Evolutionary conservation across 1,140 invertebrate species (phyloP), one percentile per base, ranked within the genome.

Genomic region (Temnothorax longispinosus): DNA sequence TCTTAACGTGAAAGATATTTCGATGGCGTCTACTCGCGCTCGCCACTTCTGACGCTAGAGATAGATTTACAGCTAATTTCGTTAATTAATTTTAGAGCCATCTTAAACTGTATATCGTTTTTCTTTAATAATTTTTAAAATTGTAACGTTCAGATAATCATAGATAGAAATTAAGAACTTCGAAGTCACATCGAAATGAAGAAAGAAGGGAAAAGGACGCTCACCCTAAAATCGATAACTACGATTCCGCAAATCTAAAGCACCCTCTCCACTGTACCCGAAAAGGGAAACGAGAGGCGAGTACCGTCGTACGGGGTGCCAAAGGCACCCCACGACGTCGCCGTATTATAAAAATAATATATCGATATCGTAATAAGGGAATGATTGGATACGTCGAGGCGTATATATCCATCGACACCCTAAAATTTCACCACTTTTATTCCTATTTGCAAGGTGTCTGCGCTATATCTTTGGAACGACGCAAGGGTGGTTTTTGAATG

Each of bases 331-430:
- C n/a, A 47, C 54, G 65, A n/a, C 44, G 58, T 32, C 50, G 77
- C 58, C 69, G 78, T 89, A 92, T 93, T 91, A 94, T 90, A 89
- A 86, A 92, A 91, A 92, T 94, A 94, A 95, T 93, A 94, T 95
- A 95, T 95, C 93, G 94, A 94, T 94, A 94, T 93, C 91, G 93
- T 94, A 94, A 95, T 94, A 95, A 95, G 93, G 92, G 91, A 94
- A 94, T 93, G 94, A 95, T 95, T 94, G 94, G 94, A 92, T 93
- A 90, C 89, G 91, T 92, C 92, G 87, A 74, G 88, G 88, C 90
- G 76, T 93, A 92, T 87, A 92, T 91, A 92, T 89, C 89, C 89
- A 91, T 93, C 91, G 90, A 84, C 76, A 76, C 60, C 47, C 82
- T 67, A 60, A 71, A 64, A 52, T 89, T 89, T 89, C 71, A 86